phyloP scores from a whole-genome alignment of 2,113 vertebrate genomes.

The Cheirogaleus medius region DNA sequence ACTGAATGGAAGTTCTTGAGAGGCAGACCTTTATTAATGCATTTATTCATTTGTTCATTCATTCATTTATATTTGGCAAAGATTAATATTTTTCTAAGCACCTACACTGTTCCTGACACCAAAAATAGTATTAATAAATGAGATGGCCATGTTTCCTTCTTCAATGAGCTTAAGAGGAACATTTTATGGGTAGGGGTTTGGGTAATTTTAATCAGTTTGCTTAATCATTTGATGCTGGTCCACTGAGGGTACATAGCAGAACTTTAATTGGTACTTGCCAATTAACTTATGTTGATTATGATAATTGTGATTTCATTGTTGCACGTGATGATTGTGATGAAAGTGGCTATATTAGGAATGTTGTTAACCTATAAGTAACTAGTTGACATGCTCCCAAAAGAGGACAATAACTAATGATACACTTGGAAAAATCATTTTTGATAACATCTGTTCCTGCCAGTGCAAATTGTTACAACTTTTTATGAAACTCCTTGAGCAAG shows the following conservation, averaged over 20 bases:
- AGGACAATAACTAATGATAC: not conserved
- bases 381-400: not conserved
- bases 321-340: not conserved
- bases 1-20: not conserved
- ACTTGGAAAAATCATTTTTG: not conserved
- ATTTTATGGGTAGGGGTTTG: not conserved
- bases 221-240: not conserved
- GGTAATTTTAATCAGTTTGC: not conserved
- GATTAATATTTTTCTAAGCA: not conserved
- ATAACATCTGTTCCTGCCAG: not conserved
- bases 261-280: not conserved
- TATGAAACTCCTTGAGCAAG: conserved; percentile 23
- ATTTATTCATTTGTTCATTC: not conserved
- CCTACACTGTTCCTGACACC: not conserved
- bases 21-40: not conserved
- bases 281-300: not conserved
- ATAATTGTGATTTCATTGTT: not conserved
- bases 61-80: not conserved
- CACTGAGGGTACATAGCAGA: not conserved
- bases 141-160: not conserved
- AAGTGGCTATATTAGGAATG: not conserved
- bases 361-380: not conserved
- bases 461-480: not conserved
- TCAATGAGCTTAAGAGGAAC: not conserved
- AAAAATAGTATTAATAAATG: not conserved